phyloP scores from a whole-genome alignment of 2,797 vertebrate genomes.

The Cottoperca gobio region DNA sequence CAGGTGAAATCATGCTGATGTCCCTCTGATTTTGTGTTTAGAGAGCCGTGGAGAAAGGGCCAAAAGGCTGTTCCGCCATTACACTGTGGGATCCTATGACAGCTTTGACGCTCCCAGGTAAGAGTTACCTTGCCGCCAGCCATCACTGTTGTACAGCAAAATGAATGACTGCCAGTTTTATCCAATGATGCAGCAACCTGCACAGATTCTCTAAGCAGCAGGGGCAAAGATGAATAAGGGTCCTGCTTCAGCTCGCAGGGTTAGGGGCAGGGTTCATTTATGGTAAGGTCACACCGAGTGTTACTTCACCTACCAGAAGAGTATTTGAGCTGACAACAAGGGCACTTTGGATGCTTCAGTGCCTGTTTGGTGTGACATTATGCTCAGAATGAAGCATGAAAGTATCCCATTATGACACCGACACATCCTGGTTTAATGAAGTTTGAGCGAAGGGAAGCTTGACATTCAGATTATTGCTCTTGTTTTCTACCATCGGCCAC shows the following conservation, averaged over 20 bases:
- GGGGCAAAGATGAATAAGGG: not conserved
- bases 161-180: conserved; percentile 3
- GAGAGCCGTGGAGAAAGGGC: conserved; percentile 91
- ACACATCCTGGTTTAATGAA: conserved; percentile 15
- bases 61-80: conserved; percentile 93
- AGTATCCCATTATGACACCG: not conserved
- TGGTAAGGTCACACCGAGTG: conserved; percentile 2
- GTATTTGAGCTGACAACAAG: conserved; percentile 5
- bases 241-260: not conserved
- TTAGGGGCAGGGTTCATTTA: not conserved
- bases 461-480: conserved; percentile 12
- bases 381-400: conserved; percentile 14
- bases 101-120: conserved; percentile 94
- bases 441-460: conserved; percentile 14
- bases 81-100: conserved; percentile 95
- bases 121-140: conserved; percentile 40
- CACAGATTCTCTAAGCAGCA: conserved; percentile 10
- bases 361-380: conserved; percentile 13
- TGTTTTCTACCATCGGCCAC: not conserved
- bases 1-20: conserved; percentile 22
- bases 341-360: conserved; percentile 25
- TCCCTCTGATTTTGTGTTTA: conserved; percentile 65
- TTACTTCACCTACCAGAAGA: not conserved
- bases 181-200: not conserved
- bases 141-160: not conserved